Conservation (phyloP, 2,888 invertebrate species). For the Epinotia demarniana region DNA sequence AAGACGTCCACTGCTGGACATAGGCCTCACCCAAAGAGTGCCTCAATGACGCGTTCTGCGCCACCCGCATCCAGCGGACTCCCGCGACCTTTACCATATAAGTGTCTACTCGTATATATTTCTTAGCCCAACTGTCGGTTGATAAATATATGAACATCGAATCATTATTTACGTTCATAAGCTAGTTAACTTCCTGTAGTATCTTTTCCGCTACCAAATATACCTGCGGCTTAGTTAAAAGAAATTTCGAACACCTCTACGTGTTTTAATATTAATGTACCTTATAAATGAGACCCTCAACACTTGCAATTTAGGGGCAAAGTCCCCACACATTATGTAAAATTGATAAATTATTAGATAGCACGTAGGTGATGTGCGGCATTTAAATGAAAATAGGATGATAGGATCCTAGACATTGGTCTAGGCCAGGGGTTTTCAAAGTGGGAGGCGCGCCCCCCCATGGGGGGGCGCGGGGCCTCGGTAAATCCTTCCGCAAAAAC, state of each 20-base stretch:
- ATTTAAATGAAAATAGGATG: slow-evolving; percentile 30
- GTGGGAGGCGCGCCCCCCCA: too few species aligned
- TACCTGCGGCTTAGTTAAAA: slow-evolving; percentile 29
- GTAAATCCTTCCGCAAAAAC: too few species aligned
- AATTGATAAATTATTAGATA: slow-evolving; percentile 60
- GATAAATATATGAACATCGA: background rate
- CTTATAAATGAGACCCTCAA: slow-evolving; percentile 58
- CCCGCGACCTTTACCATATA: too few species aligned
- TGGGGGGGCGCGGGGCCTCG: too few species aligned
- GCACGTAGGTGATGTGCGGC: slow-evolving; percentile 46
- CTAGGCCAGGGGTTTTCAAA: too few species aligned
- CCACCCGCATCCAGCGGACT: too few species aligned
- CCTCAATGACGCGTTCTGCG: too few species aligned
- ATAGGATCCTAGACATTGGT: background rate
- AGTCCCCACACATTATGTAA: slow-evolving; percentile 51
- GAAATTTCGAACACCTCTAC: slow-evolving; percentile 48
- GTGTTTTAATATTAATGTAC: slow-evolving; percentile 63
- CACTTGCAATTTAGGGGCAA: slow-evolving; percentile 43
- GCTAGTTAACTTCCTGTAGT: background rate
- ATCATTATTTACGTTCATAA: too few species aligned
- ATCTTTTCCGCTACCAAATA: too few species aligned
- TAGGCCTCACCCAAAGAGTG: too few species aligned
- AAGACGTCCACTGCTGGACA: too few species aligned
- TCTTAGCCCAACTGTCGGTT: background rate
- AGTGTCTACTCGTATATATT: too few species aligned